A percentile compares a stretch with the other conserved stretches of the same genome.
Evolutionary conservation across 1,140 invertebrate species (phyloP).

Genomic region (Eulimnadia texana): DNA sequence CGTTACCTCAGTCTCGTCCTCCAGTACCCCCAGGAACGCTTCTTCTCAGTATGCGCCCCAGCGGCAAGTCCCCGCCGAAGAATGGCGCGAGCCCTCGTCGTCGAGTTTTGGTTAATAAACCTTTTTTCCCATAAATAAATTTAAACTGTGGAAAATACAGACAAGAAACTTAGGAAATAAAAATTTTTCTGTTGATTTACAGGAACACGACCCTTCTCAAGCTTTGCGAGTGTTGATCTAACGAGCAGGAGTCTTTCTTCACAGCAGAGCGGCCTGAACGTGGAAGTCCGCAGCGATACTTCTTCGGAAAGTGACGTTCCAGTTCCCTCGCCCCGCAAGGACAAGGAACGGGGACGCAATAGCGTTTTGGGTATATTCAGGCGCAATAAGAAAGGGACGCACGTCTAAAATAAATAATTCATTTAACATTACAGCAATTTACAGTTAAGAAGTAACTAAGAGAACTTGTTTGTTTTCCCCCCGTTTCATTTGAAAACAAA

Average conservation of each 20-base stretch:
- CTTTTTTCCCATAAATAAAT: too few relatives aligned
- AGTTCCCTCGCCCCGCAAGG: conserved; percentile 18
- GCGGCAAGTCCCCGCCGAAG: background rate
- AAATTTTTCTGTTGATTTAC: background rate
- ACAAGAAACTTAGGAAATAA: too few relatives aligned
- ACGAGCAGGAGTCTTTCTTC: background rate
- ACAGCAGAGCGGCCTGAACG: conserved; percentile 9
- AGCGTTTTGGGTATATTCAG: conserved; percentile 22
- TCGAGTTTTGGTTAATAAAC: conserved; percentile 6
- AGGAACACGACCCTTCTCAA: conserved; percentile 15
- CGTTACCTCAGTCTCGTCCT: conserved; percentile 16
- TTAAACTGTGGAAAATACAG: too few relatives aligned
- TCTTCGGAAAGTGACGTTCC: conserved; percentile 25
- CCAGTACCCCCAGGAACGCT: conserved; percentile 8
- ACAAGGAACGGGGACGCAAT: conserved; percentile 18
- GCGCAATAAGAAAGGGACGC: conserved; percentile 22
- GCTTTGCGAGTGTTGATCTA: conserved; percentile 14
- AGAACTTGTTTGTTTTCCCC: too few relatives aligned
- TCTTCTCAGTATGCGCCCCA: conserved; percentile 4
- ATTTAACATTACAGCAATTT: too few relatives aligned
- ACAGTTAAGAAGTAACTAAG: too few relatives aligned
- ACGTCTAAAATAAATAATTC: conserved; percentile 20
- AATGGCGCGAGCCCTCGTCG: conserved; percentile 2
- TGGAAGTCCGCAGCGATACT: conserved; percentile 22
- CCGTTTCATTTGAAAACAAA: too few relatives aligned